Percentiles rank a stretch among this genome's conserved stretches.
These are phyloP conservation scores for Jacana jacana DNA, from an alignment of 2,113 vertebrate genomes.

Conservation along the genomic window DNA sequence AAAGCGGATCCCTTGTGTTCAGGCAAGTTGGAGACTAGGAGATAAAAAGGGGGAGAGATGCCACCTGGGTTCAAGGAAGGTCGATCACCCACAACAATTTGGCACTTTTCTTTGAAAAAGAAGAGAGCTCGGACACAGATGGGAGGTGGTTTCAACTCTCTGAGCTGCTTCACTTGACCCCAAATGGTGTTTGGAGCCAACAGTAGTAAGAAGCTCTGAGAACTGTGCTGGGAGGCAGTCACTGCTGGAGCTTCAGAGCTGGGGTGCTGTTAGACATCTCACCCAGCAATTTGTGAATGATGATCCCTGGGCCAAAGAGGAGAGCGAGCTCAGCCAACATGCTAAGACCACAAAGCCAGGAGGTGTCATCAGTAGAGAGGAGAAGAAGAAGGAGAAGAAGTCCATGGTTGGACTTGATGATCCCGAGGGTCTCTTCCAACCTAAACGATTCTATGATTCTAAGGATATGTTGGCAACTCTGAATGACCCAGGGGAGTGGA, in stretches of 20 bases:
- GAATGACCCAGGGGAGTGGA: neutral
- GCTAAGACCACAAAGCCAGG: neutral
- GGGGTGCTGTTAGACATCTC: neutral
- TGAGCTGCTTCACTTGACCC: neutral
- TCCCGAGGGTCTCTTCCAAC: no score
- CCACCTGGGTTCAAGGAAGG: neutral
- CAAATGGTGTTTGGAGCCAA: neutral
- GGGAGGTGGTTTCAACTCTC: neutral
- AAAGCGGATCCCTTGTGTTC: neutral
- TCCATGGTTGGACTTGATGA: no score
- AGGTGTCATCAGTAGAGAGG: neutral
- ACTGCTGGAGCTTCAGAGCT: neutral
- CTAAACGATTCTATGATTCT: no score
- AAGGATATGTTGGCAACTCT: neutral
- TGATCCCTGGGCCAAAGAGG: neutral
- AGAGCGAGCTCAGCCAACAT: neutral
- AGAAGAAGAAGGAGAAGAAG: no score
- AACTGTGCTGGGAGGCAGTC: neutral
- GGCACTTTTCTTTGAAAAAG: neutral
- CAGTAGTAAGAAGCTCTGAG: neutral
- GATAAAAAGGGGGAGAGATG: neutral
- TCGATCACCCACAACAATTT: fast-evolving
- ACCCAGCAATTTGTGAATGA: neutral
- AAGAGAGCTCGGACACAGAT: neutral
- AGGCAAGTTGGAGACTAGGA: neutral